Base-by-base conservation (phyloP, 1,140 invertebrate genomes). In the Brachionus rubens region DNA sequence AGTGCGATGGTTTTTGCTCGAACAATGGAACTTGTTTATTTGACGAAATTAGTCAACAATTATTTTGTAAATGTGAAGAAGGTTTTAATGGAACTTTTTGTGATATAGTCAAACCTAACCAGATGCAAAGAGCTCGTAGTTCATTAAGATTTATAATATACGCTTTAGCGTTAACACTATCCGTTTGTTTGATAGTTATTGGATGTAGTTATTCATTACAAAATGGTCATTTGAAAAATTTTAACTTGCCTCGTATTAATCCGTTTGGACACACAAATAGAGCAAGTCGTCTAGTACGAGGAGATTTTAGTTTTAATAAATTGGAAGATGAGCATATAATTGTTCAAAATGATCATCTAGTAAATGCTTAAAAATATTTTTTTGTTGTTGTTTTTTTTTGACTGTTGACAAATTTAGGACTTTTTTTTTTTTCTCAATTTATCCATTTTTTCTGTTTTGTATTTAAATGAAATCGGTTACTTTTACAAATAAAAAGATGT, bases 271-370 rank as follows among this genome's bases (percentile, higher is more conserved):
- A 46, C 30, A 33, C 24, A 12, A 48, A 30, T 14, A 16, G 28
- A 16, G 36, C 46, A 54, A 26, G n/a, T 7, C 40, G 50, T 48
- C 28, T 33, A 2, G 19, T 50, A 24, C n/a, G 24, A 33, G 41
- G 19, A 50, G 50, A 72, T 40, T 72, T 72, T 72, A 30, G 68
- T 19, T 72, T 72, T 40, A 72, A 48, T 46, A 48, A 54, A 21
- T 33, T 72, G 4, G 68, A 72, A 28, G 68, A 72, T 41, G 68
- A 72, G 33, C 46, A 54, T 14, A 72, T 48, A 12, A 50, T 72
- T n/a, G 47, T 72, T 36, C 26, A 72, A 48, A 54, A 72, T 72
- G 68, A 72, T 19, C 59, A 43, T 10, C 24, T 43, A 10, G 30
- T 65, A 30, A 43, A 65, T 65, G 33, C 59, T 65, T 65, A 65